Evolutionary conservation across 1,140 invertebrate genomes (phyloP).

Genomic region (Ptiloglossa arizonensis): DNA sequence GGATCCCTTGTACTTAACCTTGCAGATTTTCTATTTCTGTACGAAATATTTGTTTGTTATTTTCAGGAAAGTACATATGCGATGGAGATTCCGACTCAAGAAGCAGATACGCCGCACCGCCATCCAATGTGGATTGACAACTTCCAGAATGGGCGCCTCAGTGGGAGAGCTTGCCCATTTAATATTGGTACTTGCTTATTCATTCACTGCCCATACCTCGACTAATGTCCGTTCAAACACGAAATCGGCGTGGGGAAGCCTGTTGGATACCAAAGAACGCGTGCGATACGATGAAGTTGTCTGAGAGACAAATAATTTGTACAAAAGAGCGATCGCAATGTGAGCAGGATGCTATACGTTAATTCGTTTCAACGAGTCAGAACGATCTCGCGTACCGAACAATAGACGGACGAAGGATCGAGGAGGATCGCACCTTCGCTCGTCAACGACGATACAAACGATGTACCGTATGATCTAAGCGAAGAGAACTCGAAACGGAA

Average conservation of each 20-base stretch:
- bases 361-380: neutral
- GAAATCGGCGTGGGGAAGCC: conserved; percentile 43
- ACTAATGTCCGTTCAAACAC: conserved; percentile 53
- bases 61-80: conserved; percentile 91
- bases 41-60: neutral
- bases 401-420: neutral
- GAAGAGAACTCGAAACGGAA: neutral
- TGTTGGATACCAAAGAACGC: conserved; percentile 64
- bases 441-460: neutral
- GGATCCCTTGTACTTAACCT: neutral
- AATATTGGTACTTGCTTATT: conserved; percentile 66
- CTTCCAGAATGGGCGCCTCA: conserved; percentile 74
- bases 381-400: neutral
- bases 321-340: neutral
- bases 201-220: conserved; percentile 75
- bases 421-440: neutral
- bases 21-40: too few relatives aligned
- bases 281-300: conserved; percentile 35
- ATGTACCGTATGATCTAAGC: neutral
- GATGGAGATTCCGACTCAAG: conserved; percentile 88
- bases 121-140: conserved; percentile 76
- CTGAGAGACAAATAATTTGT: conserved; percentile 23
- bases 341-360: conserved; percentile 17
- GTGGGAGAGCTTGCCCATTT: conserved; percentile 74
- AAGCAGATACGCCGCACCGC: conserved; percentile 77